phyloP scores from a whole-genome alignment of 2,888 invertebrate genomes.

The Drosophila recens region DNA sequence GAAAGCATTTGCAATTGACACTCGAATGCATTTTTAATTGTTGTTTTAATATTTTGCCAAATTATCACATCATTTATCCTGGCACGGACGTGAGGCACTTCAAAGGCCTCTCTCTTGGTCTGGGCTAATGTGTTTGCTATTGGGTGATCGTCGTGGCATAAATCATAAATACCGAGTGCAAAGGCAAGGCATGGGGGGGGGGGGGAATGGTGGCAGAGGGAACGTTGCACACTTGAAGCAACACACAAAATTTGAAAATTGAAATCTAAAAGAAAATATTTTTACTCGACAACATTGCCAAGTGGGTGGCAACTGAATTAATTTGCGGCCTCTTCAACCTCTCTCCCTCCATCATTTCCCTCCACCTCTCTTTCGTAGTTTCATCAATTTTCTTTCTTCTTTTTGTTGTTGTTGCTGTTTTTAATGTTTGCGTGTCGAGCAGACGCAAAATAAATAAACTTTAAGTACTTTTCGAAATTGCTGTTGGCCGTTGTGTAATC shows the following conservation, averaged over 20 bases:
- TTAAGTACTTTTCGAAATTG: constrained; percentile 81
- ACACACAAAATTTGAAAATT: no score
- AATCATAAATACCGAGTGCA: constrained; percentile 67
- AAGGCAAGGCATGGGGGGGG: constrained; percentile 9
- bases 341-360: neutral
- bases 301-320: constrained; percentile 82
- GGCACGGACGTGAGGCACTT: constrained; percentile 52
- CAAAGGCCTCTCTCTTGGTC: constrained; percentile 51
- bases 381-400: constrained; percentile 64
- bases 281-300: constrained; percentile 57
- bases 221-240: constrained; percentile 45
- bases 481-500: constrained; percentile 78
- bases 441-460: constrained; percentile 80
- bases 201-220: neutral
- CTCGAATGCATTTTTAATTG: constrained; percentile 74
- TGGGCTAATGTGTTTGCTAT: constrained; percentile 59
- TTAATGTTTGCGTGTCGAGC: constrained; percentile 79
- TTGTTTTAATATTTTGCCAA: constrained; percentile 74
- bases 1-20: constrained; percentile 70
- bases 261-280: constrained; percentile 78
- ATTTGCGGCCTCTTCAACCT: constrained; percentile 58
- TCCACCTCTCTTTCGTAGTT: constrained; percentile 21
- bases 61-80: constrained; percentile 74
- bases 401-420: constrained; percentile 46
- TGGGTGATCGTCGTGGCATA: constrained; percentile 65